These are phyloP conservation scores for Oncorhynchus masou DNA, from an alignment of 2,113 vertebrate genomes.

Conservation along the genomic window DNA sequence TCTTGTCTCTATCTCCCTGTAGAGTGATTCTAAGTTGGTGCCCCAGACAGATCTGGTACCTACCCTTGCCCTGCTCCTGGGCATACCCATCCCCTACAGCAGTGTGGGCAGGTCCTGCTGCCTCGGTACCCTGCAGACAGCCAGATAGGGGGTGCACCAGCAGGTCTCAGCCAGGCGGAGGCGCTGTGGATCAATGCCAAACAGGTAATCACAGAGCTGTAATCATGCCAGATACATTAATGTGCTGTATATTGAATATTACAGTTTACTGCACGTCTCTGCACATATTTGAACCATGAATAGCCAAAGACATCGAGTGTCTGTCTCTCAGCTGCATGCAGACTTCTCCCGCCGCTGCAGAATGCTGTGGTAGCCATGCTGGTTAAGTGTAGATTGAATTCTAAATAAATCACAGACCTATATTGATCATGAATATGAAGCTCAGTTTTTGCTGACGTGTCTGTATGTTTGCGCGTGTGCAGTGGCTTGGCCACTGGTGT, in stretches of 20 bases:
- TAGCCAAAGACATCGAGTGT: conserved; percentile 86
- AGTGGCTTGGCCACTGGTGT: conserved; percentile 91
- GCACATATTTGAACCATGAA: too few species aligned
- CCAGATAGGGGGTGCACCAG: conserved; percentile 30
- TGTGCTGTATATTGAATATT: too few species aligned
- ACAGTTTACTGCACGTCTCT: background rate
- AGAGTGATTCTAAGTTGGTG: conserved; percentile 81
- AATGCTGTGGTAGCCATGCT: too few species aligned
- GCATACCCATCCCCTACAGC: conserved; percentile 91
- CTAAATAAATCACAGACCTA: too few species aligned
- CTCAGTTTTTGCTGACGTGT: background rate
- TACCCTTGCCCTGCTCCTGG: conserved; percentile 86
- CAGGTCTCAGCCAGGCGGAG: conserved; percentile 79
- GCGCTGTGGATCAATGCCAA: conserved; percentile 91
- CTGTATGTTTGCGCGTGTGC: conserved; percentile 10
- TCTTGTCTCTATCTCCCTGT: background rate
- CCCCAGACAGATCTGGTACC: conserved; percentile 94
- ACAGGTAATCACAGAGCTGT: conserved; percentile 75
- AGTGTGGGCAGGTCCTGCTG: conserved; percentile 89
- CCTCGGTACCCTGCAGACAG: conserved; percentile 77
- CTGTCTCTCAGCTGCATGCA: conserved; percentile 74
- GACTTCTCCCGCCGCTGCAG: conserved; percentile 69
- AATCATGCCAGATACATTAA: too few species aligned
- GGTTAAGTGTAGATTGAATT: too few species aligned
- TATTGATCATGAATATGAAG: too few species aligned